These are phyloP conservation scores for Megastigmus dorsalis DNA, from an alignment of 2,888 invertebrate genomes.

Conservation along the genomic window DNA sequence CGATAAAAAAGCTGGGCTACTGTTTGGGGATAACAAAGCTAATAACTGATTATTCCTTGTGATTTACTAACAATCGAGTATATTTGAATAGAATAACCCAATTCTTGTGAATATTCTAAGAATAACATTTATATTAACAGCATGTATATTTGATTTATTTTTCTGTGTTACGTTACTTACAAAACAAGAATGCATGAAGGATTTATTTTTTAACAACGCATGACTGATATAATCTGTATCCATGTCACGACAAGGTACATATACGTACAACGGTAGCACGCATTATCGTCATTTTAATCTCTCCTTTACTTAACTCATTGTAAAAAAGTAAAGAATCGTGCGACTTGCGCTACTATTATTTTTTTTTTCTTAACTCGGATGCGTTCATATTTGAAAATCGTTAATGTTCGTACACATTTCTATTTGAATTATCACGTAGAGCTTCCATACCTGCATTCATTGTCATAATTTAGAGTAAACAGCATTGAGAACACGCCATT, in stretches of 20 bases:
- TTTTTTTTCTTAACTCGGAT: neutral
- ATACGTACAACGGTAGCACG: constrained; percentile 30
- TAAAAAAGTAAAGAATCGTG: too few relatives aligned
- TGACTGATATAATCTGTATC: constrained; percentile 55
- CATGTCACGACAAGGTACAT: constrained; percentile 54
- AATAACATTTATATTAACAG: constrained; percentile 15
- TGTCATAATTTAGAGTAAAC: neutral
- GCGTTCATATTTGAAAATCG: neutral
- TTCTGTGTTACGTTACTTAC: constrained; percentile 36
- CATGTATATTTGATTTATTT: constrained; percentile 23
- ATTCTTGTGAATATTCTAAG: too few relatives aligned
- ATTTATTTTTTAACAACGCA: constrained; percentile 34
- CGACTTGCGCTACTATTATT: neutral
- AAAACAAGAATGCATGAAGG: constrained; percentile 36
- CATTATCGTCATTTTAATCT: constrained; percentile 14
- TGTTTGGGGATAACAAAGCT: neutral
- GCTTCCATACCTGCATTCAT: constrained; percentile 31
- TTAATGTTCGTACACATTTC: neutral
- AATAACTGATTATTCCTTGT: neutral
- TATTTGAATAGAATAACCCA: too few relatives aligned
- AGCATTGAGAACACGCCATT: constrained; percentile 4
- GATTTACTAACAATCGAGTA: too few relatives aligned
- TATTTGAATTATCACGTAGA: constrained; percentile 11
- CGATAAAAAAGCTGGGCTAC: neutral
- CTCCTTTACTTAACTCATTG: neutral